Percentiles rank a stretch among this genome's conserved stretches.
Evolutionary conservation across 1,140 invertebrate genomes (phyloP).

Genomic region (Apis laboriosa): DNA sequence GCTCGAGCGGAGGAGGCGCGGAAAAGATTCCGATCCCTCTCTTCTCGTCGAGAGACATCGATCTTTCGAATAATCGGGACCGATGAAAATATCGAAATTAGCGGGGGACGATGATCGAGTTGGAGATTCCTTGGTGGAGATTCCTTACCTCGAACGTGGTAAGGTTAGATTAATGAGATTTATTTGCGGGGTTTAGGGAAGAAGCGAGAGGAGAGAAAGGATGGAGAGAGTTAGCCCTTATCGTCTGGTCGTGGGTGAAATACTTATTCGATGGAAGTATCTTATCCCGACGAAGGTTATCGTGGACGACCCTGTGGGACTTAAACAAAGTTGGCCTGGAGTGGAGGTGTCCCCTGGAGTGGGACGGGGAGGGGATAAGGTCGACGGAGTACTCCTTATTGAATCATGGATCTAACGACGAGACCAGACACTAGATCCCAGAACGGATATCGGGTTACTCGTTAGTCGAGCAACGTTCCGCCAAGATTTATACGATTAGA

Average conservation of each 20-base stretch:
- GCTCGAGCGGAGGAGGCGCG: background rate
- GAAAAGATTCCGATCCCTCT: too few relatives aligned
- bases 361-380: conserved; percentile 12
- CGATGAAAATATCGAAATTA: conserved; percentile 21
- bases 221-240: conserved; percentile 35
- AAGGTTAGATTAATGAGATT: conserved; percentile 54
- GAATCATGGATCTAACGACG: conserved; percentile 68
- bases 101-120: conserved; percentile 18
- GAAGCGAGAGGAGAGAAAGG: conserved; percentile 46
- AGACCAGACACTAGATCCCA: conserved; percentile 65
- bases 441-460: conserved; percentile 65
- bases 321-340: conserved; percentile 65
- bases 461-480: conserved; percentile 55
- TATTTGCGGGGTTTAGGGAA: conserved; percentile 52
- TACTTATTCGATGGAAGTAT: conserved; percentile 64
- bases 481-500: conserved; percentile 66
- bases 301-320: conserved; percentile 60
- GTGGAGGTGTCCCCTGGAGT: background rate
- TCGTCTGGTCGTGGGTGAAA: conserved; percentile 61
- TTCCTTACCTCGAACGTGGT: too few relatives aligned
- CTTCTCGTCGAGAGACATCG: too few relatives aligned
- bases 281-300: conserved; percentile 68
- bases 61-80: too few relatives aligned
- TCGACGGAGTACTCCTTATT: conserved; percentile 62
- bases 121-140: background rate